Conservation (phyloP, 2,113 vertebrate species). For the Octodon degus region DNA sequence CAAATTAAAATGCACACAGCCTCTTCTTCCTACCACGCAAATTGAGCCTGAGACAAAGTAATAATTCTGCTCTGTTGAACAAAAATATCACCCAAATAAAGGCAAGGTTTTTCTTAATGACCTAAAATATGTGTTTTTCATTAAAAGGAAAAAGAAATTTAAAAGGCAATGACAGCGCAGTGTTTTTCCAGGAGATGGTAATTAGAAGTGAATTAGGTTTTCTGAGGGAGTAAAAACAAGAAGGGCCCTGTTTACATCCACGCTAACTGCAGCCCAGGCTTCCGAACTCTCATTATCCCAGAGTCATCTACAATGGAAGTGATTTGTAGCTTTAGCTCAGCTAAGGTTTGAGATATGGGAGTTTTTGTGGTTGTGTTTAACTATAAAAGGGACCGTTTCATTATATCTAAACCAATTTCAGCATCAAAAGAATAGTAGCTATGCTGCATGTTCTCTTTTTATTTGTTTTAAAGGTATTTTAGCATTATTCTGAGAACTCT, state of each 20-base stretch:
- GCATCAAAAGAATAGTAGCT: background rate
- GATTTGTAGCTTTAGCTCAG: conserved; percentile 56
- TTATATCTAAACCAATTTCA: conserved; percentile 51
- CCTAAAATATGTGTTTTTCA: conserved; percentile 74
- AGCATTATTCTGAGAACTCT: conserved; percentile 48
- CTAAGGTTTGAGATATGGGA: conserved; percentile 25
- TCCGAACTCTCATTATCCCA: conserved; percentile 47
- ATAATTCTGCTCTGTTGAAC: conserved; percentile 72
- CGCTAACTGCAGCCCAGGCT: background rate
- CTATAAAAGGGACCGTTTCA: conserved; percentile 52
- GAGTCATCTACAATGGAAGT: conserved; percentile 32
- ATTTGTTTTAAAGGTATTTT: conserved; percentile 51
- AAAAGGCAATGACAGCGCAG: conserved; percentile 69
- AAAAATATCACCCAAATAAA: conserved; percentile 76
- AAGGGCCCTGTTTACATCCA: conserved; percentile 63
- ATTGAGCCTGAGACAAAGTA: conserved; percentile 71
- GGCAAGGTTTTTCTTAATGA: conserved; percentile 70
- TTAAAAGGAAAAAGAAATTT: conserved; percentile 71
- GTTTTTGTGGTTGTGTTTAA: conserved; percentile 32
- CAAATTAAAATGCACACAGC: conserved; percentile 74
- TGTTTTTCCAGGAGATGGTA: conserved; percentile 73
- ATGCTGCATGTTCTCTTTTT: background rate
- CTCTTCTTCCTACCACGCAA: conserved; percentile 60
- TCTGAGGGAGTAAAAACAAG: conserved; percentile 63
- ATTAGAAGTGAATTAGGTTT: conserved; percentile 79